These are phyloP conservation scores for Periophthalmodon schlosseri DNA, from an alignment of 2,113 vertebrate species.

Conservation along the genomic window DNA sequence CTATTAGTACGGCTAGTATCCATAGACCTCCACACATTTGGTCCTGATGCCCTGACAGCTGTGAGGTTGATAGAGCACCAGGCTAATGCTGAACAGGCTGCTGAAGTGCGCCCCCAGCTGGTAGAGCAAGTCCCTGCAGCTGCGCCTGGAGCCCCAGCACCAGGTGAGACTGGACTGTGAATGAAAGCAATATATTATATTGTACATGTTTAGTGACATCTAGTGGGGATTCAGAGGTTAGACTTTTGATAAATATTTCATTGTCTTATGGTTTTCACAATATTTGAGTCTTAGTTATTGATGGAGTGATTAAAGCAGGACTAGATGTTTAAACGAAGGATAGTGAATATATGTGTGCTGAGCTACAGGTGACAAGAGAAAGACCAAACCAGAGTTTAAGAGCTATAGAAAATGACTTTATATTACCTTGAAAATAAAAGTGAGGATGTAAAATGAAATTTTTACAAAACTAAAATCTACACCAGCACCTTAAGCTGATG, in stretches of 20 bases:
- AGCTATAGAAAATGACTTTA: neutral
- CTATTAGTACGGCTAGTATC: conserved; percentile 94
- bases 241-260: neutral
- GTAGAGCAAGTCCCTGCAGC: conserved; percentile 89
- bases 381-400: neutral
- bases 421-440: neutral
- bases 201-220: conserved; percentile 56
- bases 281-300: neutral
- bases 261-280: neutral
- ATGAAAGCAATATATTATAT: neutral
- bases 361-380: neutral
- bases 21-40: conserved; percentile 96
- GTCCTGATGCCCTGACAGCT: conserved; percentile 91
- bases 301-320: too few species aligned
- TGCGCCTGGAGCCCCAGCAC: conserved; percentile 77
- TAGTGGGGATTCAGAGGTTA: conserved; percentile 49
- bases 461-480: neutral
- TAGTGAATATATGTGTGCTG: neutral
- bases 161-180: conserved; percentile 75
- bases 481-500: neutral
- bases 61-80: conserved; percentile 98
- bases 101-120: conserved; percentile 93
- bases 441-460: neutral
- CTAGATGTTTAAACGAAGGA: neutral
- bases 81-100: conserved; percentile 82